These are phyloP conservation scores for Sinelater perroti DNA, from an alignment of 2,888 invertebrate species.

Conservation along the genomic window DNA sequence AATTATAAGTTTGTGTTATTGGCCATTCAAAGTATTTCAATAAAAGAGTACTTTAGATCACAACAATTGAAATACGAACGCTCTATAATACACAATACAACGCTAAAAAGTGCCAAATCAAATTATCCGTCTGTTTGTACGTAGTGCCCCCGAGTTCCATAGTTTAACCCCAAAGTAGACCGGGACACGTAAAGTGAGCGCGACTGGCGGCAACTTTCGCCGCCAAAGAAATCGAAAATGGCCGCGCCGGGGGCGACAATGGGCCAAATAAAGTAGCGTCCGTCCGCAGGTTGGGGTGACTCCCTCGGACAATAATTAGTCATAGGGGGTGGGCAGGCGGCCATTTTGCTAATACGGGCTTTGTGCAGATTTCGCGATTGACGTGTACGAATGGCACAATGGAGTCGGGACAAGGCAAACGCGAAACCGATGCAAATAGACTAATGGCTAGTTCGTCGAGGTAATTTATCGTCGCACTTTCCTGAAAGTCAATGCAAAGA, in stretches of 20 bases:
- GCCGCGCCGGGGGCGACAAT: too few relatives aligned
- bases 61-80: too few relatives aligned
- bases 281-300: slow-evolving; percentile 49
- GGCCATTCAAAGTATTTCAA: too few relatives aligned
- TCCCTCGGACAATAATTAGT: slow-evolving; percentile 60
- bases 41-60: too few relatives aligned
- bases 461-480: slow-evolving; percentile 59
- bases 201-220: too few relatives aligned
- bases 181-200: too few relatives aligned
- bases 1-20: too few relatives aligned
- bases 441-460: slow-evolving; percentile 59
- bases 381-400: slow-evolving; percentile 40
- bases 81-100: too few relatives aligned
- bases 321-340: slow-evolving; percentile 57
- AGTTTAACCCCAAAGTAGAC: too few relatives aligned
- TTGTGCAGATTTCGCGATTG: slow-evolving; percentile 42
- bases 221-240: slow-evolving; percentile 28
- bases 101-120: slow-evolving; percentile 9
- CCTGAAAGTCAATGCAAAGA: slow-evolving; percentile 57
- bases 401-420: slow-evolving; percentile 44
- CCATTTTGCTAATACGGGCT: slow-evolving; percentile 51
- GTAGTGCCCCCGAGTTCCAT: too few relatives aligned
- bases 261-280: too few relatives aligned
- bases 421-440: slow-evolving; percentile 55
- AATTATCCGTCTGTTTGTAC: slow-evolving; percentile 40